Percentiles rank a stretch among this genome's conserved stretches.
Conservation (phyloP, 1,140 invertebrate species). For the Amphibalanus amphitrite region DNA sequence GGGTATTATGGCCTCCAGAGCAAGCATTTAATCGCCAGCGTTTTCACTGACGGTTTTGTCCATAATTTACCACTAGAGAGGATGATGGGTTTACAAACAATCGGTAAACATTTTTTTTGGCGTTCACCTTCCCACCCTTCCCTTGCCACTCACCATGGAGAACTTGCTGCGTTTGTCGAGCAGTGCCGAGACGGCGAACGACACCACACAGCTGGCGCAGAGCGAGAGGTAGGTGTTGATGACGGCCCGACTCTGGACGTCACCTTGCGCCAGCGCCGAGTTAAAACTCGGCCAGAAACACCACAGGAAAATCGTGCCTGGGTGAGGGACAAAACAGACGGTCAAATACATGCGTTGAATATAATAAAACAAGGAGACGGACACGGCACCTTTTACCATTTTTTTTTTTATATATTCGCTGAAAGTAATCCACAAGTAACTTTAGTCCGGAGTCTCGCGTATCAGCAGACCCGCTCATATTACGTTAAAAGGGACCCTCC, state of each 20-base stretch:
- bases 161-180: constrained; percentile 62
- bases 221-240: constrained; percentile 85
- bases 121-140: too few species aligned
- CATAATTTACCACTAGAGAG: too few species aligned
- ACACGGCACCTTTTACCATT: neutral
- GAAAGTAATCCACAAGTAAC: neutral
- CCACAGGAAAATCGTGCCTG: constrained; percentile 85
- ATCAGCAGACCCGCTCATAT: too few species aligned
- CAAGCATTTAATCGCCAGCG: too few species aligned
- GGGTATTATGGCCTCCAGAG: too few species aligned
- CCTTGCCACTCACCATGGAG: constrained; percentile 60
- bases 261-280: constrained; percentile 47
- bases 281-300: constrained; percentile 95
- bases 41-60: too few species aligned
- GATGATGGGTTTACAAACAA: too few species aligned
- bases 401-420: neutral
- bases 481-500: too few species aligned
- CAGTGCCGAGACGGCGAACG: constrained; percentile 66
- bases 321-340: too few species aligned
- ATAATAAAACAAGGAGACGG: neutral
- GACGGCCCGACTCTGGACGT: constrained; percentile 64
- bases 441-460: neutral
- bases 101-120: too few species aligned
- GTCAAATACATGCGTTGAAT: neutral
- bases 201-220: constrained; percentile 57